phyloP scores from a whole-genome alignment of 2,888 invertebrate genomes.

The Boloria euphrosyne region DNA sequence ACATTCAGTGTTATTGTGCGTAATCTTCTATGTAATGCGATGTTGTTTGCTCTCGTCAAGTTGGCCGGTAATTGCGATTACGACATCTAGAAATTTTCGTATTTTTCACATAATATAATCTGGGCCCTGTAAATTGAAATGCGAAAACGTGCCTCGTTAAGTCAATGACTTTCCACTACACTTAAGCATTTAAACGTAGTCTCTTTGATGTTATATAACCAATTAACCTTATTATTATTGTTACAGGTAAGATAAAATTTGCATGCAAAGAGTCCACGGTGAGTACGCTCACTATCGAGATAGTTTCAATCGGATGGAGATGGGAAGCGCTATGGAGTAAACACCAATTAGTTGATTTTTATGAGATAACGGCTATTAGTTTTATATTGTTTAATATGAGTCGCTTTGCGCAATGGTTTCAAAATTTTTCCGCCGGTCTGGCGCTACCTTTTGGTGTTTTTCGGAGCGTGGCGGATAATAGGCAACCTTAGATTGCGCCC shows the following conservation, averaged over 20 bases:
- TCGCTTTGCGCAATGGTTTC: conserved; percentile 76
- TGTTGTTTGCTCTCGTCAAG: conserved; percentile 64
- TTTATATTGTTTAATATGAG: conserved; percentile 80
- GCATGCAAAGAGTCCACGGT: conserved; percentile 47
- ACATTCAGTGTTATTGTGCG: conserved; percentile 59
- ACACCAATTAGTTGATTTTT: conserved; percentile 78
- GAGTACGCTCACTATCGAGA: conserved; percentile 51
- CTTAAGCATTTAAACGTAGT: conserved; percentile 18
- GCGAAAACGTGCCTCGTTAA: conserved; percentile 32
- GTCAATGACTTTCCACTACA: conserved; percentile 29
- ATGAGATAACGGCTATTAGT: conserved; percentile 76
- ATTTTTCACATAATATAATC: conserved; percentile 52
- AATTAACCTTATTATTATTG: conserved; percentile 51
- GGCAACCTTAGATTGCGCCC: conserved; percentile 79
- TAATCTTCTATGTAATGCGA: conserved; percentile 67
- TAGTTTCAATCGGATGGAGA: conserved; percentile 42
- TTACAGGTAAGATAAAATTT: conserved; percentile 69
- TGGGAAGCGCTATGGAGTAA: conserved; percentile 59
- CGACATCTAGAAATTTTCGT: conserved; percentile 58
- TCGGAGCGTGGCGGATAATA: conserved; percentile 82
- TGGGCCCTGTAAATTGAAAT: conserved; percentile 27
- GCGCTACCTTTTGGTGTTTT: conserved; percentile 79
- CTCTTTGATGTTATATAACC: conserved; percentile 26
- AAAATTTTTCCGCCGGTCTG: conserved; percentile 78
- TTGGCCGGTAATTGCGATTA: conserved; percentile 62